These are phyloP conservation scores for Aurelia aurita complex sp. Pacific DNA, from an alignment of 30 jellyfish, hydroid and myxozoan species.

Conservation along the genomic window DNA sequence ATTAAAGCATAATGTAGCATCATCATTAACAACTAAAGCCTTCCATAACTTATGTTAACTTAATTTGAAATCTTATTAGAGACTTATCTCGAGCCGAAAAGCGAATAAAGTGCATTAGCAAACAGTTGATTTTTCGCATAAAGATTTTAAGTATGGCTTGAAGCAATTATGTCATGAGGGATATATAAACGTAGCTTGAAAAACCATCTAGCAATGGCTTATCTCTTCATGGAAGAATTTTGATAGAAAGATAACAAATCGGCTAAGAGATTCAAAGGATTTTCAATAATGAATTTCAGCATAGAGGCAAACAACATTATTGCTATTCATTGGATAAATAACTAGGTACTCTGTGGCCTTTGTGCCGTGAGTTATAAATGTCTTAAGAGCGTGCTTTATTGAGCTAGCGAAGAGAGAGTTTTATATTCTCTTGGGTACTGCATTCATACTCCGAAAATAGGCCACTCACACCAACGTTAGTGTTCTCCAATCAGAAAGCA, in stretches of 20 bases:
- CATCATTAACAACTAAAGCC: constrained; percentile 6
- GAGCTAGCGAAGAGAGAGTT: too few species aligned
- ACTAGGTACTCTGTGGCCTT: too few species aligned
- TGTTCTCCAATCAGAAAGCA: too few species aligned
- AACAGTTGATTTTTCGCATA: constrained; percentile 42
- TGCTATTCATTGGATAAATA: neutral
- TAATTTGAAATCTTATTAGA: constrained; percentile 38
- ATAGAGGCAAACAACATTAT: constrained; percentile 8
- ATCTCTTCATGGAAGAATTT: constrained; percentile 33
- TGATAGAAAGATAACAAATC: constrained; percentile 45
- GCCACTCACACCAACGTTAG: too few species aligned
- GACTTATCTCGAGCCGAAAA: constrained; percentile 51
- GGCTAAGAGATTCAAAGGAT: constrained; percentile 33
- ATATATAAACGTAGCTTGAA: constrained; percentile 35
- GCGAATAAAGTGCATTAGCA: constrained; percentile 41
- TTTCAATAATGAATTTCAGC: neutral
- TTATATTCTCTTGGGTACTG: too few species aligned
- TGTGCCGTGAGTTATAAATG: too few species aligned
- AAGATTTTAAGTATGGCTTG: constrained; percentile 19
- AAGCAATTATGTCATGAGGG: constrained; percentile 26
- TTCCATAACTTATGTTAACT: constrained; percentile 10
- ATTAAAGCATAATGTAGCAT: constrained; percentile 10
- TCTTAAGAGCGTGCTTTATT: too few species aligned
- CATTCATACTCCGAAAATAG: too few species aligned
- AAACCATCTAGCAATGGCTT: constrained; percentile 37